These are phyloP conservation scores for Platorchestia sp. DNA, from an alignment of 1,140 invertebrate species.

Conservation along the genomic window DNA sequence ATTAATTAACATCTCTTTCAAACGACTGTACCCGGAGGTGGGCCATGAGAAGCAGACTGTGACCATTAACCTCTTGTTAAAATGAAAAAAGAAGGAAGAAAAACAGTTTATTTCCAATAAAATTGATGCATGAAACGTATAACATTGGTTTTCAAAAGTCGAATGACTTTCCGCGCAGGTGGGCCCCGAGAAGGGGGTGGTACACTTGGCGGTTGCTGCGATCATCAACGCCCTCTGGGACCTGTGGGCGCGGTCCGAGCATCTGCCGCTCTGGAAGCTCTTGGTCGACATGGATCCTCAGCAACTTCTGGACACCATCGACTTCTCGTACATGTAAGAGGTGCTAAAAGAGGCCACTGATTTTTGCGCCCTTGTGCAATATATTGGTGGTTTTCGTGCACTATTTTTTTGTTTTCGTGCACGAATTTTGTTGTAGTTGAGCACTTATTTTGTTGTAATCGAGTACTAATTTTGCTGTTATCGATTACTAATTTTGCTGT, in stretches of 20 bases:
- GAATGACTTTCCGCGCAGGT: conserved; percentile 73
- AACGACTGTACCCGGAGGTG: no score
- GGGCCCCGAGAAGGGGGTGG: conserved; percentile 92
- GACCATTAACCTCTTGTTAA: no score
- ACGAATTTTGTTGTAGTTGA: neutral
- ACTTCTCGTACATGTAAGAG: conserved; percentile 86
- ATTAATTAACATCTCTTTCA: no score
- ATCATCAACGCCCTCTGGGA: conserved; percentile 93
- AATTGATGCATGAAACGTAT: no score
- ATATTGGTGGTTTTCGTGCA: neutral
- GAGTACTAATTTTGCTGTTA: no score
- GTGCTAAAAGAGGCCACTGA: neutral
- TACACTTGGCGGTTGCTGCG: conserved; percentile 88
- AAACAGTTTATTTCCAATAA: no score
- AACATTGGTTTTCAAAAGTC: no score
- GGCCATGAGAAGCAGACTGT: no score
- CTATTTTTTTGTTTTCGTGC: neutral
- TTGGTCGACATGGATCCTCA: conserved; percentile 87
- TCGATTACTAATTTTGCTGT: no score
- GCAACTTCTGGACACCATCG: conserved; percentile 84
- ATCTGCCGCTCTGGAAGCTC: conserved; percentile 90
- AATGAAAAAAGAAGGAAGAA: no score
- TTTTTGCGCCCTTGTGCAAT: neutral
- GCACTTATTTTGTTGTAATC: no score
- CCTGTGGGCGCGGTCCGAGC: conserved; percentile 86